A percentile compares a stretch with the other conserved stretches of the same genome.
Evolutionary conservation across 2,797 vertebrate species (phyloP).

Genomic region (Argentina silus): DNA sequence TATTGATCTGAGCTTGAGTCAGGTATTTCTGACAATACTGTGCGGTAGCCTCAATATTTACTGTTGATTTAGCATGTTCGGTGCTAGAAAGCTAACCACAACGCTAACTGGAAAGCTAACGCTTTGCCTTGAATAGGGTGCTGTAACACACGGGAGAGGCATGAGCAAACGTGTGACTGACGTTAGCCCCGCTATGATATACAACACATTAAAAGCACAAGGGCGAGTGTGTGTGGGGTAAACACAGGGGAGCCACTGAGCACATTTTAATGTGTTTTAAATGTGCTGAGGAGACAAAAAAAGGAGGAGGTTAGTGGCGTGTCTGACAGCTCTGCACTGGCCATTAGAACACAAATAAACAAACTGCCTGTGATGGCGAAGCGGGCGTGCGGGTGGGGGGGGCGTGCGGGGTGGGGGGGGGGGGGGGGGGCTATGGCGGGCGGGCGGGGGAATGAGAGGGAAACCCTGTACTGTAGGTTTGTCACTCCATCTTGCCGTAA

Average conservation of each 20-base stretch:
- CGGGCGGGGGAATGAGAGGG: conserved; percentile 37
- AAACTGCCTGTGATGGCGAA: conserved; percentile 41
- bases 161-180: conserved; percentile 18
- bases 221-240: conserved; percentile 15
- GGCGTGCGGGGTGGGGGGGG: background rate
- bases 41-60: conserved; percentile 21
- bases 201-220: too few species aligned
- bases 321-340: conserved; percentile 20
- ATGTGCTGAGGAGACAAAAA: conserved; percentile 10
- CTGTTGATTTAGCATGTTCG: conserved; percentile 49
- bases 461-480: conserved; percentile 36
- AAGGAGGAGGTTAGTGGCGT: conserved; percentile 11
- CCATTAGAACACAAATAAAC: conserved; percentile 57
- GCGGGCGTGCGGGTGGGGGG: background rate
- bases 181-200: background rate
- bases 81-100: conserved; percentile 3
- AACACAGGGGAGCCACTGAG: background rate
- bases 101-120: too few species aligned
- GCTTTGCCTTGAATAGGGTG: conserved; percentile 28
- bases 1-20: conserved; percentile 40
- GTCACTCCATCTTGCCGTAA: conserved; percentile 48
- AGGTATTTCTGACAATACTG: conserved; percentile 24
- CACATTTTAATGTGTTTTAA: conserved; percentile 9
- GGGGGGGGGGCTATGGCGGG: background rate
- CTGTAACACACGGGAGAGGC: conserved; percentile 34